Conservation (phyloP, 2,888 invertebrate species). For the Euproctis similis region DNA sequence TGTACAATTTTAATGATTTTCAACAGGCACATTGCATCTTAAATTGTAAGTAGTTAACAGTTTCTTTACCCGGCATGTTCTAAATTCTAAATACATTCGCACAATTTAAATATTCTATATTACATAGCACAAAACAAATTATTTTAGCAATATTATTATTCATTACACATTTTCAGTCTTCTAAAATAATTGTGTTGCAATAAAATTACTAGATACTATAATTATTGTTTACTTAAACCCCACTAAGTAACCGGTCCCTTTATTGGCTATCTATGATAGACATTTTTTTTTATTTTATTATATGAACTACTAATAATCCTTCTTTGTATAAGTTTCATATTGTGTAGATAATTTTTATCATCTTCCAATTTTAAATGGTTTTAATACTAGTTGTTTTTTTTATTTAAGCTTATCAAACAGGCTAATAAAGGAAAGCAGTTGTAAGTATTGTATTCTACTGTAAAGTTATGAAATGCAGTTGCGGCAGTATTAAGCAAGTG, state of each 20-base stretch:
- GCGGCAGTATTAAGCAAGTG: too few relatives aligned
- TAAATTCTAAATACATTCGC: conserved; percentile 30
- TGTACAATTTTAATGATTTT: conserved; percentile 9
- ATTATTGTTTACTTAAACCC: conserved; percentile 7
- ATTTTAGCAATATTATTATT: conserved; percentile 31
- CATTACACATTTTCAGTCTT: conserved; percentile 56
- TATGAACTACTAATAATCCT: too few relatives aligned
- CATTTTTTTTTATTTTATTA: too few relatives aligned
- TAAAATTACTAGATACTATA: conserved; percentile 34
- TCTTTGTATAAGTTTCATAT: too few relatives aligned
- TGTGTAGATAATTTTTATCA: too few relatives aligned
- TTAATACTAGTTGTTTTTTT: too few relatives aligned
- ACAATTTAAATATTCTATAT: conserved; percentile 27
- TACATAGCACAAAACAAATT: conserved; percentile 28
- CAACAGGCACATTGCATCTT: conserved; percentile 35
- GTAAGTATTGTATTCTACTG: too few relatives aligned
- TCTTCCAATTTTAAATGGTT: too few relatives aligned
- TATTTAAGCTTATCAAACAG: too few relatives aligned
- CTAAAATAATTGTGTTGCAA: conserved; percentile 36
- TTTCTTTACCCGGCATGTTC: conserved; percentile 39
- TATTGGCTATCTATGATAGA: too few relatives aligned
- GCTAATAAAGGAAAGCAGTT: conserved; percentile 2
- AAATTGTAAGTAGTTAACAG: conserved; percentile 32
- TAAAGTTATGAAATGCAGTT: too few relatives aligned
- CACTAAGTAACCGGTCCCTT: conserved; percentile 14